Conservation (phyloP, 2,113 vertebrate species). For the Apodemus sylvaticus region DNA sequence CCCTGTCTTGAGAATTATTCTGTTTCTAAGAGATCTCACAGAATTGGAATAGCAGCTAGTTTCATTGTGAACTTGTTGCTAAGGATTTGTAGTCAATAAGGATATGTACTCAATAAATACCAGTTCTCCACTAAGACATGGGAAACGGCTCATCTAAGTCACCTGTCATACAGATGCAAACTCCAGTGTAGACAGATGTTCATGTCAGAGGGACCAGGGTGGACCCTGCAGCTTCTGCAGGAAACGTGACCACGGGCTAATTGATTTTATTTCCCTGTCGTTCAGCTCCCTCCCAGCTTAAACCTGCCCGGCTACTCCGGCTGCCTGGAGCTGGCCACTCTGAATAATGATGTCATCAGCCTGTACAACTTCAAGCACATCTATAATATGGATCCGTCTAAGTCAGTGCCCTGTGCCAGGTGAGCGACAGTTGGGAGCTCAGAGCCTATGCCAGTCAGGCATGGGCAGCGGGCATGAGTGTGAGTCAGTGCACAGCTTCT, state of each 20-base stretch:
- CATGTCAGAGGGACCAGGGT: neutral
- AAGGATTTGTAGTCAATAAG: neutral
- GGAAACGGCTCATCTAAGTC: neutral
- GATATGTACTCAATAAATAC: neutral
- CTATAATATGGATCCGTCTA: slow-evolving; percentile 89
- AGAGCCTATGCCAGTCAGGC: neutral
- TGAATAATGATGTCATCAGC: slow-evolving; percentile 96
- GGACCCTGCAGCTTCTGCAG: neutral
- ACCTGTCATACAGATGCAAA: neutral
- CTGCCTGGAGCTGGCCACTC: slow-evolving; percentile 93
- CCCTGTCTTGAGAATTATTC: neutral
- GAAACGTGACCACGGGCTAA: neutral
- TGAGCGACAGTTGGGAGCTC: slow-evolving; percentile 68
- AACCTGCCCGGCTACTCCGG: slow-evolving; percentile 94
- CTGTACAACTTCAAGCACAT: slow-evolving; percentile 95
- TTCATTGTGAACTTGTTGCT: neutral
- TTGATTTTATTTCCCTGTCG: slow-evolving; percentile 34
- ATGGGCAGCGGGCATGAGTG: neutral
- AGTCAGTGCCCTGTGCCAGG: slow-evolving; percentile 92
- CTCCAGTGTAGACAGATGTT: neutral
- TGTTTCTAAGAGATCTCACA: neutral
- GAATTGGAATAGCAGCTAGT: neutral
- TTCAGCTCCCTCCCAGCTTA: slow-evolving; percentile 93
- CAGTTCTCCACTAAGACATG: neutral
- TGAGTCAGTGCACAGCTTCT: neutral